Conservation (phyloP, 2,797 vertebrate genomes). For the Serranus cabrilla region DNA sequence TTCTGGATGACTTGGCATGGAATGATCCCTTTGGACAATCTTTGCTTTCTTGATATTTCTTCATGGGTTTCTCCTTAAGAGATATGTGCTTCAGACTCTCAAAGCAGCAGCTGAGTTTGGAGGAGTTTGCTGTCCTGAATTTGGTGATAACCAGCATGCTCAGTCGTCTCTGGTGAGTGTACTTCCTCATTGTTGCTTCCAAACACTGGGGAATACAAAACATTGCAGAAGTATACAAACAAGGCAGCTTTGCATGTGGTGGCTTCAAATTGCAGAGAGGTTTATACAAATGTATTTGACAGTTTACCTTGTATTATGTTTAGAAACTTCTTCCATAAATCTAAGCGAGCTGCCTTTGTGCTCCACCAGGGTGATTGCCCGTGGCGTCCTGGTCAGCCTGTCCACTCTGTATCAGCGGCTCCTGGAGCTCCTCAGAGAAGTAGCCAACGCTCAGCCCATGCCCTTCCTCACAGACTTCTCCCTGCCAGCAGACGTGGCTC, state of each 20-base stretch:
- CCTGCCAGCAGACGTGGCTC: conserved; percentile 75
- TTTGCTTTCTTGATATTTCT: background rate
- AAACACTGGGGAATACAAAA: background rate
- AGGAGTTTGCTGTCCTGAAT: conserved; percentile 83
- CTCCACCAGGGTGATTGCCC: conserved; percentile 80
- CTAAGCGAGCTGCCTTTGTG: conserved; percentile 11
- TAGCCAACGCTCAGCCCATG: conserved; percentile 74
- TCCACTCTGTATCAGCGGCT: conserved; percentile 72
- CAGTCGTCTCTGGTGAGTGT: conserved; percentile 85
- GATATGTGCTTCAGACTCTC: conserved; percentile 67
- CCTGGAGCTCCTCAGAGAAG: conserved; percentile 67
- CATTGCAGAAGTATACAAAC: background rate
- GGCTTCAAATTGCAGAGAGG: background rate
- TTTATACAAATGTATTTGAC: background rate
- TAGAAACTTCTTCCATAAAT: fast-evolving
- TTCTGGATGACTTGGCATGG: too few species aligned
- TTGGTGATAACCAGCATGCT: conserved; percentile 83
- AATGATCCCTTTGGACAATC: too few species aligned
- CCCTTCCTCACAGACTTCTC: conserved; percentile 76
- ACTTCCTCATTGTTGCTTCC: background rate
- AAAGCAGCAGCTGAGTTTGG: conserved; percentile 76
- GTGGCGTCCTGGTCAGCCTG: conserved; percentile 77
- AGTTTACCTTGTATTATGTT: background rate
- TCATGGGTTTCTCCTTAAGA: conserved; percentile 54
- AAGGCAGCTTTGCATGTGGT: background rate